Conservation (phyloP, 1,140 invertebrate genomes). For the Drosophila mojavensis region DNA sequence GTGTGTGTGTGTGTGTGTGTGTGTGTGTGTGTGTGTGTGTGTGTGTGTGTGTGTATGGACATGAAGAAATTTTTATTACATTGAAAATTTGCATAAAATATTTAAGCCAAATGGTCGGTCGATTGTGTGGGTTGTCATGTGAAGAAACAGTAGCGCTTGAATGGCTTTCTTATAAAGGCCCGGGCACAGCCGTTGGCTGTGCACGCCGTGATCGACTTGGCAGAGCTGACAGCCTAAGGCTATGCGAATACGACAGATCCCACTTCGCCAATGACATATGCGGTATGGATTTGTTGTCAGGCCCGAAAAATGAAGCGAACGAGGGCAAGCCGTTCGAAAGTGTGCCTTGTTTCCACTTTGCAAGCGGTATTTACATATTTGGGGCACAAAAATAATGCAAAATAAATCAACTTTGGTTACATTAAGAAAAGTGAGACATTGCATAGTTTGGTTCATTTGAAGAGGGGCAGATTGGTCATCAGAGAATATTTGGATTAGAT, state of each 20-base stretch:
- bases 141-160: slow-evolving; percentile 7
- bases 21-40: no score
- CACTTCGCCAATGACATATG: slow-evolving; percentile 4
- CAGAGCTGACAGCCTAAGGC: slow-evolving; percentile 33
- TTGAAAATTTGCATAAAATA: slow-evolving; percentile 84
- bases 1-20: no score
- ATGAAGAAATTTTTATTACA: slow-evolving; percentile 79
- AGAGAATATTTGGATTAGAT: no score
- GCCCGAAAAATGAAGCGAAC: not conserved
- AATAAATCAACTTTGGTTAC: no score
- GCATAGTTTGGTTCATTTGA: no score
- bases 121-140: slow-evolving; percentile 15
- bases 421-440: no score
- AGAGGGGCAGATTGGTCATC: no score
- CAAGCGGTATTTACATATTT: not conserved
- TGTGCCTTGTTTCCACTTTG: not conserved
- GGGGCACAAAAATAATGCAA: not conserved
- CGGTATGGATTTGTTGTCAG: slow-evolving; percentile 18
- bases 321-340: not conserved
- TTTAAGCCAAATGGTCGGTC: slow-evolving; percentile 77
- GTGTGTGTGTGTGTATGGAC: slow-evolving; percentile 34
- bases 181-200: not conserved
- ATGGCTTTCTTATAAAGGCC: slow-evolving; percentile 15
- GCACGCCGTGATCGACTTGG: slow-evolving; percentile 26
- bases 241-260: not conserved